Base-by-base conservation (phyloP, 1,140 invertebrate genomes). In the Dendrolimus kikuchii region DNA sequence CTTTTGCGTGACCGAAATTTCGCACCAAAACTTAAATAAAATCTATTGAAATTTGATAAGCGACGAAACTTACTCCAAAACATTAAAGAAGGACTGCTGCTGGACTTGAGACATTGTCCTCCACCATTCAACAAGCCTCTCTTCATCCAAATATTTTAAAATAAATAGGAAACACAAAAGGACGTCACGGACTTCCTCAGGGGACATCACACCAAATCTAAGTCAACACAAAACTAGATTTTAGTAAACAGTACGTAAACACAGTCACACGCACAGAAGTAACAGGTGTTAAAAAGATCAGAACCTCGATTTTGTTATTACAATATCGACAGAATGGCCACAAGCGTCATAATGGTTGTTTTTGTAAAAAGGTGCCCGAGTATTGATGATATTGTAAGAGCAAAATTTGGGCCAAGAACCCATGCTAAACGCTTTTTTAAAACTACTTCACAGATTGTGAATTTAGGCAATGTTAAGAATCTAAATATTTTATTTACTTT, bases 121-220 rank as follows among this genome's bases (percentile, higher is more conserved):
- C 94, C 96, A 98, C 95, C 95, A 98, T 6, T 92, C 91, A 9
- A 97, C 90, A n/a, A 98, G 88, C 65, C 95, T 92, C 62, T 96
- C 94, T 74, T 97, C 95, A 38, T 93, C 93, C 47, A 98, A 77
- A 85, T 98, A 94, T 79, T 97, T 97, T 37, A 98, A 88, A 46
- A 98, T 92, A 86, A 97, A 98, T 9, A 99, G 85, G 77, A 97
- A 96, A 74, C 95, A 96, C 2, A 98, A 81, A 8, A 99, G 88
- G 9, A 99, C 88, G 86, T 99, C 97, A 73, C 94, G 94, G 39
- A 95, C 92, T 89, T 98, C 96, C 53, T 87, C 83, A 44, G 85
- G 71, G 8, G 87, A 88, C 79, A 88, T 77, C 57, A 88, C 86
- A 73, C 87, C 87, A 59, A 87, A 88, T 70, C 87, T 88, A 9